A percentile compares a stretch with the other conserved stretches of the same genome.
These are phyloP conservation scores for Eupsilia transversa DNA, from an alignment of 2,888 invertebrate species.

Conservation along the genomic window DNA sequence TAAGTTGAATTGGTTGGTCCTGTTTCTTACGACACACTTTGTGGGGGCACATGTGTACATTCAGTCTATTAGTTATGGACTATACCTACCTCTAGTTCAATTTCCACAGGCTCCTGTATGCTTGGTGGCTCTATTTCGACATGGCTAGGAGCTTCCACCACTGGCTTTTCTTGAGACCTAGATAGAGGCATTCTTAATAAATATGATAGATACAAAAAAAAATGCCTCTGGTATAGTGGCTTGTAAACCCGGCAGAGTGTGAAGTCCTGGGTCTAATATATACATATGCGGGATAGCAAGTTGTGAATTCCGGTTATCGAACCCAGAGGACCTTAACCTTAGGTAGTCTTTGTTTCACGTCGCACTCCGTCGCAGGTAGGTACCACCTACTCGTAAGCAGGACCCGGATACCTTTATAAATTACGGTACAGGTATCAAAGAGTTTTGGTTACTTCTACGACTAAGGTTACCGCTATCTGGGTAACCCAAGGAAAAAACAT, in stretches of 20 bases:
- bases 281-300: too few relatives aligned
- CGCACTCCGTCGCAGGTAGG: too few relatives aligned
- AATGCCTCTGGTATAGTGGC: not conserved
- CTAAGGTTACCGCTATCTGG: too few relatives aligned
- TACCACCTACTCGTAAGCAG: too few relatives aligned
- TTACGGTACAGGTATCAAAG: too few relatives aligned
- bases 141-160: conserved; percentile 27
- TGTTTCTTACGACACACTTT: not conserved
- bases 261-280: not conserved
- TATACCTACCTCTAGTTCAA: conserved; percentile 77
- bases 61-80: not conserved
- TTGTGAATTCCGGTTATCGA: too few relatives aligned
- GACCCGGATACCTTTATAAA: too few relatives aligned
- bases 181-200: conserved; percentile 10
- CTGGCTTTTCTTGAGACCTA: conserved; percentile 43
- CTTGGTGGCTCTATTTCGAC: conserved; percentile 29
- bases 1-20: not conserved
- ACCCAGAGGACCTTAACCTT: too few relatives aligned
- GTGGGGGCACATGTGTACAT: not conserved
- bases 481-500: too few relatives aligned
- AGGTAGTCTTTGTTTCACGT: too few relatives aligned
- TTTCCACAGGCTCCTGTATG: conserved; percentile 59
- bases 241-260: not conserved
- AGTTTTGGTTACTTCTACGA: too few relatives aligned
- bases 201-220: not conserved